phyloP scores from a whole-genome alignment of 2,797 vertebrate genomes.

The Choloepus didactylus region DNA sequence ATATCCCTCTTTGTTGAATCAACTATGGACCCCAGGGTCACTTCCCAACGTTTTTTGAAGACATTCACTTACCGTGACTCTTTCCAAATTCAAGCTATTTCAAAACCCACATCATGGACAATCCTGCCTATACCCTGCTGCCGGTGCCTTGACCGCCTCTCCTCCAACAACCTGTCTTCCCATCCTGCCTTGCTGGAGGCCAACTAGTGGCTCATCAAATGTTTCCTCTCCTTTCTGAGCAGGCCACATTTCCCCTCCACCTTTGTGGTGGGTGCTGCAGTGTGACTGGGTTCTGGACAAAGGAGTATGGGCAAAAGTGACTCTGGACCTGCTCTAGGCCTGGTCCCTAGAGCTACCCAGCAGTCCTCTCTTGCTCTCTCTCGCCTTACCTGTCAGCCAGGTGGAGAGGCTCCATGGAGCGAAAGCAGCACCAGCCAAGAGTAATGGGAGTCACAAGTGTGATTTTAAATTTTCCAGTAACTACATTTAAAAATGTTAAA shows the following conservation, averaged over 20 bases:
- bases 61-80: neutral
- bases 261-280: neutral
- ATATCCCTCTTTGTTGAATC: constrained; percentile 6
- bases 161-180: neutral
- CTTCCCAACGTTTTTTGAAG: constrained; percentile 17
- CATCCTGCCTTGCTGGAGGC: neutral
- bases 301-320: neutral
- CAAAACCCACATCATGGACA: neutral
- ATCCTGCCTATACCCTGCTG: neutral
- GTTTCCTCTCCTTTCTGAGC: neutral
- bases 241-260: neutral
- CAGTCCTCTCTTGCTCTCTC: neutral
- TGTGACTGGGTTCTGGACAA: neutral
- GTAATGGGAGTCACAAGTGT: neutral
- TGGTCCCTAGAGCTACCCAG: no score
- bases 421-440: neutral
- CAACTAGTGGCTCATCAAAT: neutral
- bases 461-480: neutral
- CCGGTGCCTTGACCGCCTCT: neutral
- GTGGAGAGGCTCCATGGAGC: neutral
- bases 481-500: neutral
- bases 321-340: no score
- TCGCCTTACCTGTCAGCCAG: neutral
- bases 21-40: neutral
- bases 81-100: constrained; percentile 38